Evolutionary conservation across 2,888 invertebrate genomes (phyloP).

Genomic region (Anthrax anthrax): DNA sequence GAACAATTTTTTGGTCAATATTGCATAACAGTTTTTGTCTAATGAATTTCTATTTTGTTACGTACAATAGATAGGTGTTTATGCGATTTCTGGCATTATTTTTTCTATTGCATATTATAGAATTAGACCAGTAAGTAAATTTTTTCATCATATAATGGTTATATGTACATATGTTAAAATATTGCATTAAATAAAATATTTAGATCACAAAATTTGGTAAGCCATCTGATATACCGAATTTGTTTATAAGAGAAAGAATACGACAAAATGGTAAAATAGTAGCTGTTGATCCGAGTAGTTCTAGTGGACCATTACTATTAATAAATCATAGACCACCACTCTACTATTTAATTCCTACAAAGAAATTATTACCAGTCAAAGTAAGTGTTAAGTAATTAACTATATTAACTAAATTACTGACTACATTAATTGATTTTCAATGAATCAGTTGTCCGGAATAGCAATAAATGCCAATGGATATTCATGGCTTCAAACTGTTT

Average conservation of each 20-base stretch:
- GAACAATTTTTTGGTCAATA: background rate
- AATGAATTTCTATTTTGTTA: background rate
- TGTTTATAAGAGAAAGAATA: conserved; percentile 40
- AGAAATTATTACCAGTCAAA: conserved; percentile 35
- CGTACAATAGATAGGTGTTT: conserved; percentile 9
- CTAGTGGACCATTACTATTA: conserved; percentile 32
- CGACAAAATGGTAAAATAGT: conserved; percentile 38
- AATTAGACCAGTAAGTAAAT: conserved; percentile 9
- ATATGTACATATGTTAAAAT: background rate
- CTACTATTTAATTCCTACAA: conserved; percentile 33
- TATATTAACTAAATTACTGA: background rate
- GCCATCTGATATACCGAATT: conserved; percentile 42
- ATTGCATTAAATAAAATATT: conserved; percentile 3
- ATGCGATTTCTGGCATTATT: conserved; percentile 9
- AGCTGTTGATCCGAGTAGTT: conserved; percentile 38
- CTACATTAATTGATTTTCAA: background rate
- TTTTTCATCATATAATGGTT: too few relatives aligned
- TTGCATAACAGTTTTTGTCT: background rate
- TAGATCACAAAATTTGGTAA: conserved; percentile 49
- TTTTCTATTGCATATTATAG: conserved; percentile 10
- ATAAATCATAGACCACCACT: conserved; percentile 43
- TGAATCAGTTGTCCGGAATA: conserved; percentile 23
- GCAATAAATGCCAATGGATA: conserved; percentile 29
- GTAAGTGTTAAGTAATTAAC: conserved; percentile 19
- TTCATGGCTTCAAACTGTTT: conserved; percentile 37